Evolutionary conservation across 2,888 invertebrate species (phyloP).

Genomic region (Lithodes maja): DNA sequence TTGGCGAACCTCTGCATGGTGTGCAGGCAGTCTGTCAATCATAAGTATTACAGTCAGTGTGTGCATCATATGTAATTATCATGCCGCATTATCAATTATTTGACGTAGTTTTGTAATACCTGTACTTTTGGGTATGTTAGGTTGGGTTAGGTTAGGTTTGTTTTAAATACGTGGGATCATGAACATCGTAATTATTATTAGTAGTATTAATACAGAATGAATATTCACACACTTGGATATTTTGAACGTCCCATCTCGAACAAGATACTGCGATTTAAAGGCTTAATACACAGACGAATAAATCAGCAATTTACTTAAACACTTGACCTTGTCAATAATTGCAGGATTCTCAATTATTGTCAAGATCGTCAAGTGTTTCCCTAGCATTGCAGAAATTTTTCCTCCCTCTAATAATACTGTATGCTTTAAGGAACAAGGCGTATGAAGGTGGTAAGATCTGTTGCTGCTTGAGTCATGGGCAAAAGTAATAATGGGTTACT

Average conservation of each 20-base stretch:
- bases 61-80: slow-evolving; percentile 32
- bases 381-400: no score
- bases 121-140: not conserved
- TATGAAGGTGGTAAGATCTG: no score
- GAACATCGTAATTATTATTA: slow-evolving; percentile 2
- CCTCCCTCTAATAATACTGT: no score
- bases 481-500: no score
- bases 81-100: slow-evolving; percentile 3
- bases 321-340: slow-evolving; percentile 6
- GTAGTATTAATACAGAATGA: not conserved
- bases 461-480: no score
- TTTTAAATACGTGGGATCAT: not conserved
- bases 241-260: slow-evolving; percentile 13
- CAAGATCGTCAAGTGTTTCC: no score
- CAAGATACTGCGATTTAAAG: not conserved
- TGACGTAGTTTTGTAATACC: slow-evolving; percentile 28
- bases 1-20: slow-evolving; percentile 11
- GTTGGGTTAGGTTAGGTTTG: slow-evolving; percentile 15
- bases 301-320: slow-evolving; percentile 9
- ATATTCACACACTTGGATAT: slow-evolving; percentile 16
- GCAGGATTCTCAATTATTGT: not conserved
- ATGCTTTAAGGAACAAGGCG: no score
- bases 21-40: slow-evolving; percentile 1
- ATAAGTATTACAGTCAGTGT: slow-evolving; percentile 13
- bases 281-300: not conserved